Evolutionary conservation across 2,888 invertebrate species (phyloP).

Genomic region (Brenthis hecate): DNA sequence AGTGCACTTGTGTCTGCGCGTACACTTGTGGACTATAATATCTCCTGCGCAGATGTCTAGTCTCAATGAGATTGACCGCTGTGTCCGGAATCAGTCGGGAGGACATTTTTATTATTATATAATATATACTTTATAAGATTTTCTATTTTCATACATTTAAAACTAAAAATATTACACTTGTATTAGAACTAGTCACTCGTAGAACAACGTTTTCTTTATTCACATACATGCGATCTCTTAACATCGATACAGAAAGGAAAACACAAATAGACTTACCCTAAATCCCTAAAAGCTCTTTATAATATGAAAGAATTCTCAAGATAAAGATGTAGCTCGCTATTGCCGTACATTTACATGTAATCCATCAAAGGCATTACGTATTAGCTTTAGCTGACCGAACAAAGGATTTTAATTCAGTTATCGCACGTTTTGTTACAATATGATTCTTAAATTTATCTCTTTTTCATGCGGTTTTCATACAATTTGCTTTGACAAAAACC

Average conservation of each 20-base stretch:
- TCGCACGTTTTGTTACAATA: slow-evolving; percentile 65
- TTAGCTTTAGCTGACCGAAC: slow-evolving; percentile 58
- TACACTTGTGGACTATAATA: no score
- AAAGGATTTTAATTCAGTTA: slow-evolving; percentile 76
- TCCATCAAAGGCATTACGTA: slow-evolving; percentile 64
- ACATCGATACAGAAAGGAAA: slow-evolving; percentile 24
- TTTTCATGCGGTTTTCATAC: slow-evolving; percentile 56
- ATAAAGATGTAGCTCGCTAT: slow-evolving; percentile 31
- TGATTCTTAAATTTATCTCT: slow-evolving; percentile 66
- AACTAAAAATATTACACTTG: no score
- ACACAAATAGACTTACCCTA: slow-evolving; percentile 31
- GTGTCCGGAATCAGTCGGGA: no score
- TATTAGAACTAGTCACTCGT: no score
- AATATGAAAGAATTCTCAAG: slow-evolving; percentile 34
- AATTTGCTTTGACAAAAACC: slow-evolving; percentile 66
- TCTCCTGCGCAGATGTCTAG: no score
- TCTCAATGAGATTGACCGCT: no score
- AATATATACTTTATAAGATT: no score
- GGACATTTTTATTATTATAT: no score
- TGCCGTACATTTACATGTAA: slow-evolving; percentile 45
- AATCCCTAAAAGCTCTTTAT: slow-evolving; percentile 35
- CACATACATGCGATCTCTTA: slow-evolving; percentile 5
- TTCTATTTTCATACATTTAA: no score
- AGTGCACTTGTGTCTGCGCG: no score
- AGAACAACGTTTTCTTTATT: neutral